Evolutionary conservation across 2,113 vertebrate genomes (phyloP).

Genomic region (Oncorhynchus clarkii): DNA sequence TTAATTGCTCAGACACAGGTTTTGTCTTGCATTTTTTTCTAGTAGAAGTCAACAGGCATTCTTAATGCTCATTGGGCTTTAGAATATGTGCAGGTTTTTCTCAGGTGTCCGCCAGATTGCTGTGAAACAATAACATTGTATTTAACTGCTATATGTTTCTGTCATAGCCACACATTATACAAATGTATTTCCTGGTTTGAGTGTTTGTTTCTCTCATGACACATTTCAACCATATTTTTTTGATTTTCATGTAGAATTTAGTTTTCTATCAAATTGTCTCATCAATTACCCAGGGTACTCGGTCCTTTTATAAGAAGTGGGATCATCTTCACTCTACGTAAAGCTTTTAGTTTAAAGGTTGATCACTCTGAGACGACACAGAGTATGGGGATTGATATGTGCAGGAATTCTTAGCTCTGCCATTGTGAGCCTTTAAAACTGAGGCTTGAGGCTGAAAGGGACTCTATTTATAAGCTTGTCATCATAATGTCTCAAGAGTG

Average conservation of each 20-base stretch:
- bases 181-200: neutral
- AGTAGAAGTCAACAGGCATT: constrained; percentile 7
- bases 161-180: neutral
- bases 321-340: constrained; percentile 26
- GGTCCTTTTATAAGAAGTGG: constrained; percentile 28
- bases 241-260: neutral
- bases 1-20: neutral
- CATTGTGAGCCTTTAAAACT: too few species aligned
- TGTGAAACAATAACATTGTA: constrained; percentile 20
- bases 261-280: constrained; percentile 1
- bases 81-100: constrained; percentile 28
- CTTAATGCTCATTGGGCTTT: constrained; percentile 8
- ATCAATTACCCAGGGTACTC: constrained; percentile 17
- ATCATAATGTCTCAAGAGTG: too few species aligned
- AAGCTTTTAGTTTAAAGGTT: too few species aligned
- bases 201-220: constrained; percentile 12
- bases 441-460: too few species aligned
- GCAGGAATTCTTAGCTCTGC: too few species aligned
- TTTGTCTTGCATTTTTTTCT: neutral
- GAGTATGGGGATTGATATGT: too few species aligned
- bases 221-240: neutral
- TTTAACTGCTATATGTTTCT: constrained; percentile 2
- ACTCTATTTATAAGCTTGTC: too few species aligned
- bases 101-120: constrained; percentile 51
- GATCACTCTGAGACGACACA: too few species aligned